A percentile compares a stretch with the other conserved stretches of the same genome.
These are phyloP conservation scores for Dendrophyllia cribrosa DNA, from an alignment of 64 coral and sea anemone genomes.

Conservation along the genomic window DNA sequence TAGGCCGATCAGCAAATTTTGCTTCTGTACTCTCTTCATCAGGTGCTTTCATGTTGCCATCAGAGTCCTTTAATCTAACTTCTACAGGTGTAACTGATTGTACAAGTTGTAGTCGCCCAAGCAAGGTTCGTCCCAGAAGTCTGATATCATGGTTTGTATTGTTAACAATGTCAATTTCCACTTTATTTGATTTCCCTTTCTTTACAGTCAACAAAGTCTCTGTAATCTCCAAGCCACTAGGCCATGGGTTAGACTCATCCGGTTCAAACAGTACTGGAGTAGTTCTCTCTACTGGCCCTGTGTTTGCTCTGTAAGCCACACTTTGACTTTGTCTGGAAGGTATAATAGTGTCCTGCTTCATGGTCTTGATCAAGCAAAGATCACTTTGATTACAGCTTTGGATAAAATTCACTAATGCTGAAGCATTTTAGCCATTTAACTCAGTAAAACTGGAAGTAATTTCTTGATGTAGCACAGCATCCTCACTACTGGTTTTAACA, in stretches of 20 bases:
- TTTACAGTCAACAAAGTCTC: slow-evolving; percentile 66
- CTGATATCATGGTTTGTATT: slow-evolving; percentile 64
- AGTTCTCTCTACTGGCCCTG: slow-evolving; percentile 47
- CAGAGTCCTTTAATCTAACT: slow-evolving; percentile 33
- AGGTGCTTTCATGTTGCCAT: not conserved
- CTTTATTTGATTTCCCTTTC: slow-evolving; percentile 53
- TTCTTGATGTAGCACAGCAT: slow-evolving; percentile 14
- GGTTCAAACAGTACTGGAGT: slow-evolving; percentile 71
- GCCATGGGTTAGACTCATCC: slow-evolving; percentile 58
- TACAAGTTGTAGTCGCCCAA: slow-evolving; percentile 61
- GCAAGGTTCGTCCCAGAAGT: slow-evolving; percentile 44
- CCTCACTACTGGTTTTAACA: slow-evolving; percentile 2
- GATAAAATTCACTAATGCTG: slow-evolving; percentile 70
- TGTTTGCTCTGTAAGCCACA: slow-evolving; percentile 68
- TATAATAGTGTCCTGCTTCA: slow-evolving; percentile 67
- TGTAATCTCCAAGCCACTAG: slow-evolving; percentile 60
- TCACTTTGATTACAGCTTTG: slow-evolving; percentile 44
- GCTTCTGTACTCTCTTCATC: slow-evolving; percentile 14
- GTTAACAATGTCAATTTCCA: slow-evolving; percentile 57
- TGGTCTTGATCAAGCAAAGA: slow-evolving; percentile 61
- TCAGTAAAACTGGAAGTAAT: slow-evolving; percentile 39
- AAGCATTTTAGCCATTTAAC: slow-evolving; percentile 14
- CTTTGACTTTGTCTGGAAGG: slow-evolving; percentile 46
- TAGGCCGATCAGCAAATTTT: not conserved
- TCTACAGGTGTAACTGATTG: slow-evolving; percentile 73